Evolutionary conservation across 1,140 invertebrate species (phyloP), one percentile per base, ranked within the genome.

Genomic region (Drosophila parvula): DNA sequence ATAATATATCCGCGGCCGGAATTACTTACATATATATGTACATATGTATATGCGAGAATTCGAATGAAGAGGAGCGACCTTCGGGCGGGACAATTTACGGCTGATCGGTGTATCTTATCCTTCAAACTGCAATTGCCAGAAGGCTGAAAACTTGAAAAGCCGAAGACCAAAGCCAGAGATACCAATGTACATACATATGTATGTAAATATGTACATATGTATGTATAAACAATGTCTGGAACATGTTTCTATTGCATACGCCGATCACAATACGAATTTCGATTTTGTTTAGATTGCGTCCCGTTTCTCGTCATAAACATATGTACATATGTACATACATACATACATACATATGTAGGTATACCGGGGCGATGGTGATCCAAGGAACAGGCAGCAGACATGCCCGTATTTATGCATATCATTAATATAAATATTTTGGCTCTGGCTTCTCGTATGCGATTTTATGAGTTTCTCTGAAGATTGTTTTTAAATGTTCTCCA

Each of bases 341-440:
- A n/a, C n/a, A n/a, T n/a, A n/a, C n/a, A n/a, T n/a, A n/a, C n/a
- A n/a, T n/a, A n/a, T n/a, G n/a, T n/a, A n/a, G n/a, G n/a, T n/a
- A n/a, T 74, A 70, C 44, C 34, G 65, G 32, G 7, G 18, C 59
- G 44, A 43, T 50, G 38, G 34, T 28, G 48, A n/a, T 28, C 16
- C 10, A 4, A 16, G 34, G 30, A 27, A 18, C 12, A 7, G 30
- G 18, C 16, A n/a, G 11, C 34, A 34, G 27, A 55, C 51, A 55
- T 38, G 51, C 8, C 34, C 18, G 67, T 62, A 78, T 82, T 81
- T 82, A 60, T 82, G 81, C 74, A 86, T 76, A 67, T 81, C 74
- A 85, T 79, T 86, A 85, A 79, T 85, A 81, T 85, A 85, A 86
- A 81, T 85, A 85, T 81, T 79, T 76, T 74, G 50, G 65, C 56